phyloP scores from a whole-genome alignment of 2,113 vertebrate genomes.

The Pelobates fuscus region DNA sequence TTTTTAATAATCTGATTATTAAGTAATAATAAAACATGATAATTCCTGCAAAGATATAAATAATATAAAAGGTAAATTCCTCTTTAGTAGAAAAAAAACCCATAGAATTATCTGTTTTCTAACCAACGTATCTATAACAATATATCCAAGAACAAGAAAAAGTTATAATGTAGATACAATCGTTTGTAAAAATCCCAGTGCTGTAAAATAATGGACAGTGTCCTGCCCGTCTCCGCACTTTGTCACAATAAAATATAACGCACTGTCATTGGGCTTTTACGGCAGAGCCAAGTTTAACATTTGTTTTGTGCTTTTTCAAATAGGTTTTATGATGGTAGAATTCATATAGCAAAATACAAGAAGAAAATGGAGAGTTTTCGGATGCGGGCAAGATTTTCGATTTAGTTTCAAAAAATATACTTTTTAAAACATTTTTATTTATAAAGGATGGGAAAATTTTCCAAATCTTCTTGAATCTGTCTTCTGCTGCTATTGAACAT shows the following conservation, averaged over 20 bases:
- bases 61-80: no score
- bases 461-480: not conserved
- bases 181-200: conserved; percentile 7
- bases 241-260: conserved; percentile 41
- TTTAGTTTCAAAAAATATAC: no score
- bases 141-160: conserved; percentile 1
- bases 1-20: no score
- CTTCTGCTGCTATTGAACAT: not conserved
- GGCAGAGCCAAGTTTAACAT: conserved; percentile 22
- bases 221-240: conserved; percentile 4
- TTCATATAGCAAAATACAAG: conserved; percentile 28
- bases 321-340: conserved; percentile 14
- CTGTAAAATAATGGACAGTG: conserved; percentile 2
- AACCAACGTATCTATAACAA: not conserved
- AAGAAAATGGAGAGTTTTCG: conserved; percentile 4
- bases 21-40: no score
- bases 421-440: no score
- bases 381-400: no score
- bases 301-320: conserved; percentile 22
- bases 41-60: no score
- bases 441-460: conserved; percentile 4
- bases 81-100: no score
- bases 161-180: conserved; percentile 7
- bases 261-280: conserved; percentile 32
- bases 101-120: no score